Conservation (phyloP, 2,113 vertebrate species). For the Coracopsis vasa region DNA sequence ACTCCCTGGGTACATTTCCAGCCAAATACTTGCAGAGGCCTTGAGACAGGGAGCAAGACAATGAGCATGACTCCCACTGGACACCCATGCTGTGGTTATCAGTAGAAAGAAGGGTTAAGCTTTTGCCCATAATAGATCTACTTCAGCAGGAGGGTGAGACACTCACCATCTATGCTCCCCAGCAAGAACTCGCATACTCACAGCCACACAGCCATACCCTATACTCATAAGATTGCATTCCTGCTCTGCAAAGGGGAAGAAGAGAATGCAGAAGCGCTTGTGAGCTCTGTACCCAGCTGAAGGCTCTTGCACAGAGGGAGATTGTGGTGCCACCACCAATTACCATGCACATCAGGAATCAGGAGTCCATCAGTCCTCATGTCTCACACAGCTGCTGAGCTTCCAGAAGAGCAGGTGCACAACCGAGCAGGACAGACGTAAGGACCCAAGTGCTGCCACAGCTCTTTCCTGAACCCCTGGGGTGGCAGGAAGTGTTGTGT, state of each 20-base stretch:
- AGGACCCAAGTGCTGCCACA: not conserved
- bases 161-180: rapidly evolving
- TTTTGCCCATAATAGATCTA: not conserved
- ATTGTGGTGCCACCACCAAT: not conserved
- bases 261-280: not conserved
- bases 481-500: not conserved
- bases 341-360: not conserved
- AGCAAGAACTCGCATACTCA: rapidly evolving
- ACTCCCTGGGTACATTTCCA: not conserved
- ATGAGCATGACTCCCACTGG: rapidly evolving
- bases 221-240: not conserved
- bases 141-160: not conserved
- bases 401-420: not conserved
- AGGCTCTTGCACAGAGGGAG: not conserved
- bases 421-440: not conserved
- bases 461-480: not conserved
- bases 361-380: rapidly evolving
- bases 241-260: not conserved
- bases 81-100: not conserved
- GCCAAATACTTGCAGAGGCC: not conserved
- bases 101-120: not conserved
- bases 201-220: not conserved
- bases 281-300: not conserved
- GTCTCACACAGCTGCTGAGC: not conserved
- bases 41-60: not conserved